Base-by-base conservation (phyloP, 2,888 invertebrate species). In the Drosophila birchii region DNA sequence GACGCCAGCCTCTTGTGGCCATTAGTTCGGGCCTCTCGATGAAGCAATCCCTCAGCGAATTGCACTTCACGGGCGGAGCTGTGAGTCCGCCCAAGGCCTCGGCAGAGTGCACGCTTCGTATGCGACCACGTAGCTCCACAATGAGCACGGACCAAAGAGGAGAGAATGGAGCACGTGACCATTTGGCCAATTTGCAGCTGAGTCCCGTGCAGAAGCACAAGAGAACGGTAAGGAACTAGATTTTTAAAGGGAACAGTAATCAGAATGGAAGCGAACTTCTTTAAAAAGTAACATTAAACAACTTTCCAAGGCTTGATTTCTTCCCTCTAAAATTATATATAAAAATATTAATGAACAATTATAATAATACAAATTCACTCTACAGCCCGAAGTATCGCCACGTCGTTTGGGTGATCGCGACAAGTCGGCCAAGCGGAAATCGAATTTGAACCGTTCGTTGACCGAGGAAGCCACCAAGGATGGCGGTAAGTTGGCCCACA, bases 391-490 rank as follows among this genome's bases (percentile, higher is more conserved):
- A 66, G 86, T 91, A 76, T 88, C 90, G 12, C 90, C 89, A 11
- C 92, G 92, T 71, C 92, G 91, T 68, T 81, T 84, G 73, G 90
- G 91, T 57, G 94, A 94, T 82, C 94, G 94, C 78, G 95, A 95
- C 92, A 95, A 94, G 90, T 95, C 94, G 89, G 93, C 93, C 80
- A 95, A 95, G 92, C 93, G 94, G 75, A 95, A 94, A 93, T 95
- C 94, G 80, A 94, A 95, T 93, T 93, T 94, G 84, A 95, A 94
- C 93, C 93, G 94, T 78, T 93, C 94, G 51, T 92, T 91, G 79
- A 93, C 93, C 82, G 92, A 92, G 77, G 92, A 92, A 81, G 88
- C 92, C 63, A 92, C 89, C 58, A 89, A 88, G 76, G 92, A 92
- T 81, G 90, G 92, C 91, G 92, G 92, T 92, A 90, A 90, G 92